These are phyloP conservation scores for Sitta europaea DNA, from an alignment of 2,113 vertebrate genomes.

Conservation along the genomic window DNA sequence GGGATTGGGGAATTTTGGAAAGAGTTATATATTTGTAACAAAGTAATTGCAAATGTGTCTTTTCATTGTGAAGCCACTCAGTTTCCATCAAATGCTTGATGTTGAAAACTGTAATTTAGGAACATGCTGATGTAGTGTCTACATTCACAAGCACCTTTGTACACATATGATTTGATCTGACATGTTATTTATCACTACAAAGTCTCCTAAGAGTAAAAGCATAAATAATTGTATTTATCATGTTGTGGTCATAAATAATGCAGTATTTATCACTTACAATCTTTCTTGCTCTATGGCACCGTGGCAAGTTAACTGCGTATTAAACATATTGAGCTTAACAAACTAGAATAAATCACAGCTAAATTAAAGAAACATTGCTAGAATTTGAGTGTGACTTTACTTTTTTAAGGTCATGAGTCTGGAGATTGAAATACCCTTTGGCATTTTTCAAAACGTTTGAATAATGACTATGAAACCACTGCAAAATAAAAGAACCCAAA, in stretches of 20 bases:
- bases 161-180: neutral
- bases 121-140: neutral
- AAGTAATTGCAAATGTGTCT: neutral
- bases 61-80: neutral
- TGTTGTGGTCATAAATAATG: neutral
- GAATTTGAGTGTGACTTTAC: neutral
- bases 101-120: neutral
- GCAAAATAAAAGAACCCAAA: neutral
- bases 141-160: neutral
- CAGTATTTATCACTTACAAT: neutral
- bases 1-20: neutral
- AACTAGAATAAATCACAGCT: neutral
- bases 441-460: slow-evolving; percentile 6
- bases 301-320: neutral
- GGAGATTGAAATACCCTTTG: neutral
- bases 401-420: neutral
- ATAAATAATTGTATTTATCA: neutral
- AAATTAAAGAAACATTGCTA: neutral
- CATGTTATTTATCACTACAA: neutral
- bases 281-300: neutral
- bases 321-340: neutral
- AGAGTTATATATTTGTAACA: neutral
- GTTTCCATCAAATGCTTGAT: neutral
- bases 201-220: neutral
- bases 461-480: neutral